Base-by-base conservation (phyloP, 2,888 invertebrate species). In the Pasiphila rectangulata region DNA sequence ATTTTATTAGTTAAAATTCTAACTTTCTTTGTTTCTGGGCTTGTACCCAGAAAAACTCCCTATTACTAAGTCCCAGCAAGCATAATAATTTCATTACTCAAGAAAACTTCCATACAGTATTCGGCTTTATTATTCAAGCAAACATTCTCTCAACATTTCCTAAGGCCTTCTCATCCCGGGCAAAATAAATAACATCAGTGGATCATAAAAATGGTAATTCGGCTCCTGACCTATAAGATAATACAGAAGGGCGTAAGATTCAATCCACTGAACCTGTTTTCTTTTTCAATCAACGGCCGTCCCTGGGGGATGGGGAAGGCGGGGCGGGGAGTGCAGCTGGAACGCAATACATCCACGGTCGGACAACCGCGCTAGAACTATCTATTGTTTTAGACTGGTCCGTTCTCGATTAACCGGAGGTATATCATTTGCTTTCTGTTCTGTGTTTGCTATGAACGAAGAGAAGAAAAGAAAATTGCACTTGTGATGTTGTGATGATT, bases 261-360 rank as follows among this genome's bases (percentile, higher is more conserved):
- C 84, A 83, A 84, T 83, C 79, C 77, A 79, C 79, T 74, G 75
- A 78, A 78, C 73, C 79, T 84, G 83, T 85, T 85, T 84, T 83
- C 82, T 82, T 83, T 85, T 85, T 81, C 85, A 85, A 85, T 84
- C 85, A 85, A 75, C 72, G 72, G 64, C 67, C 70, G 69, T 80
- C 84, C 79, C 63, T 44, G 80, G 67, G 82, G 67, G 61, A 59
- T 60, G 59, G 56, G 67, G 72, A 60, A 58, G 60, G 59, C 55
- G 67, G 72, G n/a, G 5, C 9, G 32, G 32, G 32, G 6, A 17
- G 17, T 32, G 32, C 32, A 30, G 30, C 67, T 69, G 67, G 64
- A 68, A 64, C 58, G 56, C 58, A 58, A 51, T 57, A 35, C 7
- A 50, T 32, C 47, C 35, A 5, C 5, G 30, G 9, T 16, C 20